Conservation (phyloP, 1,140 invertebrate species). For the Sminthurinus signatus region DNA sequence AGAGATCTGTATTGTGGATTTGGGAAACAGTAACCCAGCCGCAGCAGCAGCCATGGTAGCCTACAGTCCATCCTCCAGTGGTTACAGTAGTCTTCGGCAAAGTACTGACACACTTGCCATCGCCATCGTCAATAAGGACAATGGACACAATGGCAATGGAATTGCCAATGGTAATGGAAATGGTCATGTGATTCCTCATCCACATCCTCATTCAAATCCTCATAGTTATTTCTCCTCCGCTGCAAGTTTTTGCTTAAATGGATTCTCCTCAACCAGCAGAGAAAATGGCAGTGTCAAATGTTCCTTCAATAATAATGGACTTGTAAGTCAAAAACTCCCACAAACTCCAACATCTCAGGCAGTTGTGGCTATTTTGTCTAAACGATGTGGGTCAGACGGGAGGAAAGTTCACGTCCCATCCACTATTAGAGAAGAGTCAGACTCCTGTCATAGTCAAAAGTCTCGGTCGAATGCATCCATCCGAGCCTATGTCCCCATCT, state of each 20-base stretch:
- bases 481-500: constrained; percentile 11
- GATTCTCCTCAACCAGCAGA: no score
- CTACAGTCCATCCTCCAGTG: constrained; percentile 36
- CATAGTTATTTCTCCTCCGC: constrained; percentile 16
- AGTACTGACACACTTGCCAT: constrained; percentile 30
- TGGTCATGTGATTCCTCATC: not conserved
- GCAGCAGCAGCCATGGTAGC: constrained; percentile 14
- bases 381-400: constrained; percentile 10
- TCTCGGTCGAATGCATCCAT: constrained; percentile 27
- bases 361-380: constrained; percentile 14
- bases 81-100: constrained; percentile 33
- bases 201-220: constrained; percentile 22
- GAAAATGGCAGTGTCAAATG: not conserved
- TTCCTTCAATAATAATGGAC: no score
- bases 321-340: no score
- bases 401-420: constrained; percentile 35
- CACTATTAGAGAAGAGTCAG: constrained; percentile 40
- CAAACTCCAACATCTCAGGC: not conserved
- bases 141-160: no score
- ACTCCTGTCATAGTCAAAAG: constrained; percentile 33
- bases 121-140: constrained; percentile 9
- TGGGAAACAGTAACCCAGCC: constrained; percentile 14
- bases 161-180: no score
- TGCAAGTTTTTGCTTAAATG: not conserved
- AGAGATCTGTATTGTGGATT: constrained; percentile 26